A percentile compares a stretch with the other conserved stretches of the same genome.
phyloP scores from a whole-genome alignment of 2,113 vertebrate species.

The Mesocricetus auratus region DNA sequence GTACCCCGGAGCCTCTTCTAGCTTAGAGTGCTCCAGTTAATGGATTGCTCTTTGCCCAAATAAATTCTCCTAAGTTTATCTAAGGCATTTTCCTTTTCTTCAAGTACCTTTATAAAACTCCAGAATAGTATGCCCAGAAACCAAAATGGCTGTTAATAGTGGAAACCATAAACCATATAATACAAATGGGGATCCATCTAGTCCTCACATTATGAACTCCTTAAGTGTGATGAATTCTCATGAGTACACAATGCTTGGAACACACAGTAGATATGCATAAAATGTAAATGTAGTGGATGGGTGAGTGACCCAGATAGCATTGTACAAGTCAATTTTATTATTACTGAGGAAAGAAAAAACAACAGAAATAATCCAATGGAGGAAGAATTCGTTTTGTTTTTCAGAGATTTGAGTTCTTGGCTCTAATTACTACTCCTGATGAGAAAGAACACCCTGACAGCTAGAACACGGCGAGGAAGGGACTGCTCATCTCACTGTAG shows the following conservation, averaged over 20 bases:
- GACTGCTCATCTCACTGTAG: neutral
- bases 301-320: neutral
- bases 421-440: neutral
- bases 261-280: neutral
- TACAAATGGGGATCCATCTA: neutral
- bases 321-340: neutral
- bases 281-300: neutral
- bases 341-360: neutral
- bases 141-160: neutral
- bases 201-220: neutral
- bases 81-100: neutral
- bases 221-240: neutral
- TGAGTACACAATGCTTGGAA: neutral
- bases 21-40: neutral
- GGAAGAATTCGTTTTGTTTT: neutral
- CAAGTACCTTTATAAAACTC: neutral
- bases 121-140: neutral
- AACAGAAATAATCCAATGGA: neutral
- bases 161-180: neutral
- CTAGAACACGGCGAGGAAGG: no score
- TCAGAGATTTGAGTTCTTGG: neutral
- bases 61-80: neutral
- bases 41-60: neutral
- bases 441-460: neutral
- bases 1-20: neutral